A percentile compares a stretch with the other conserved stretches of the same genome.
Conservation (phyloP, 2,888 invertebrate genomes). For the Hofmannophila pseudospretella region DNA sequence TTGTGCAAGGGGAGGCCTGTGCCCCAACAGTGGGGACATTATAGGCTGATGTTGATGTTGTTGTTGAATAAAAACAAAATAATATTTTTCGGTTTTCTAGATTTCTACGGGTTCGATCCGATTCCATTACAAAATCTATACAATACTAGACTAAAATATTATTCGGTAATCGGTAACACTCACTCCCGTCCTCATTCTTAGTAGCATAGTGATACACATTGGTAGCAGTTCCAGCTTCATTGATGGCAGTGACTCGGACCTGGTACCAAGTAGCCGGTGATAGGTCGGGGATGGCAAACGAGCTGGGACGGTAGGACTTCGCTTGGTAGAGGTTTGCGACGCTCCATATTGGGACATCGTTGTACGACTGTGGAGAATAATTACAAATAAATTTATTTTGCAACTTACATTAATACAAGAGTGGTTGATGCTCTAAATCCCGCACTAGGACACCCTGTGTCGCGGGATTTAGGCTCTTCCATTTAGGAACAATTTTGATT, state of each 20-base stretch:
- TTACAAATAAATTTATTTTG: no score
- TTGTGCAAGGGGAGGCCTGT: no score
- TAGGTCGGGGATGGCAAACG: constrained; percentile 68
- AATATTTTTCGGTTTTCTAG: no score
- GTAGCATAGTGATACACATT: constrained; percentile 79
- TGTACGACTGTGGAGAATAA: constrained; percentile 31
- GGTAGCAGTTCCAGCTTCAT: constrained; percentile 80
- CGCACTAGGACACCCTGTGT: no score
- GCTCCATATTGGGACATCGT: constrained; percentile 31
- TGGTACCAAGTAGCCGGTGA: constrained; percentile 80
- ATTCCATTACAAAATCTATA: background rate
- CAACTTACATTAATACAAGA: no score
- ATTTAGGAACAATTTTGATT: no score
- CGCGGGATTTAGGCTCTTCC: no score
- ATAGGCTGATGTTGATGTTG: no score
- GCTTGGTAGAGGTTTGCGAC: constrained; percentile 37
- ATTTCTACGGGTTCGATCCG: no score
- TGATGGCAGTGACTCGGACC: constrained; percentile 77
- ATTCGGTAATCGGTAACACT: no score
- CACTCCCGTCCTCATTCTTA: constrained; percentile 79
- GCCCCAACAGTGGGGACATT: no score
- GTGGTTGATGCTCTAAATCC: no score
- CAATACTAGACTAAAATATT: background rate
- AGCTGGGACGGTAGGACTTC: constrained; percentile 42
- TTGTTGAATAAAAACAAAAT: background rate